phyloP scores from a whole-genome alignment of 2,113 vertebrate genomes.

The Strix uralensis region DNA sequence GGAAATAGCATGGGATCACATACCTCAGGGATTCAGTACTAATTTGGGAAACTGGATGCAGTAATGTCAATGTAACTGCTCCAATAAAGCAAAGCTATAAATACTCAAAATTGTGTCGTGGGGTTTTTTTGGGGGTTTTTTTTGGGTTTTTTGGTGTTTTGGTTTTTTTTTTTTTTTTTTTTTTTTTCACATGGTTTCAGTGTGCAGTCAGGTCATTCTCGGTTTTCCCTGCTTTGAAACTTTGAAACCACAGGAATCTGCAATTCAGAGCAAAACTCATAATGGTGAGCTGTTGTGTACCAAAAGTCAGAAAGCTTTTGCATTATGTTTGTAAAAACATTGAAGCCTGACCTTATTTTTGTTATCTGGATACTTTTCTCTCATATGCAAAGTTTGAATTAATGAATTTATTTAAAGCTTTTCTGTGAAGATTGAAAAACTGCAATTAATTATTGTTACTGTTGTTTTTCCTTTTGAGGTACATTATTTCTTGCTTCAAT shows the following conservation, averaged over 20 bases:
- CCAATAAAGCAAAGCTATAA: neutral
- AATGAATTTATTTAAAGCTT: neutral
- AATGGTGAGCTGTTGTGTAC: neutral
- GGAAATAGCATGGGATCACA: neutral
- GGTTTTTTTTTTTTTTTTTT: neutral
- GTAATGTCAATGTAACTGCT: neutral
- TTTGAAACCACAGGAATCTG: neutral
- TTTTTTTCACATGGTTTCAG: neutral
- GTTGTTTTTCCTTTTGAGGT: neutral
- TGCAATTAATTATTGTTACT: neutral
- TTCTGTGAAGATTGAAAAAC: neutral
- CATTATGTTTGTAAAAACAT: neutral
- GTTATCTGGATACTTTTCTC: neutral
- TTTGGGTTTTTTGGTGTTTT: too few species aligned
- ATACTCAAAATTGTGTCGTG: too few species aligned
- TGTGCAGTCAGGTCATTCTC: neutral
- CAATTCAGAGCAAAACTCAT: neutral
- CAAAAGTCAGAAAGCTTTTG: neutral
- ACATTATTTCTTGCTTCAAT: neutral
- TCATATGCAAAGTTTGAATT: neutral
- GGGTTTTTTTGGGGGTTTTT: too few species aligned
- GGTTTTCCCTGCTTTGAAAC: neutral
- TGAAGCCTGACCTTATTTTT: neutral
- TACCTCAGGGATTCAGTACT: neutral
- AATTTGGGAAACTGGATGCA: neutral